Evolutionary conservation across 1,140 invertebrate genomes (phyloP).

Genomic region (Lasaia peninsularis): DNA sequence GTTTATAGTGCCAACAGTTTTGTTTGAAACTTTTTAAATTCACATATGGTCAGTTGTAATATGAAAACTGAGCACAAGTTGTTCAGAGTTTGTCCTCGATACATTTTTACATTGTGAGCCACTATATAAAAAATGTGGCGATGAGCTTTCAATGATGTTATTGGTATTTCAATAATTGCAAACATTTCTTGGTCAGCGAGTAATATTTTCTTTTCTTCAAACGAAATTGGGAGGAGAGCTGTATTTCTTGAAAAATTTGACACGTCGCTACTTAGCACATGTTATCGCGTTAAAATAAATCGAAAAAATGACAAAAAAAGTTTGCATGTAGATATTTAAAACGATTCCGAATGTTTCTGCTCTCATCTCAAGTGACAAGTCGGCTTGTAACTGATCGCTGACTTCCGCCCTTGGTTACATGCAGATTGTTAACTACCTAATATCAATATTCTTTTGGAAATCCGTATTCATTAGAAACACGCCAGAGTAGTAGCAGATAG

Average conservation of each 20-base stretch:
- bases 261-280: conserved; percentile 64
- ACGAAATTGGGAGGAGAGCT: conserved; percentile 51
- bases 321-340: conserved; percentile 50
- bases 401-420: conserved; percentile 64
- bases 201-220: conserved; percentile 33
- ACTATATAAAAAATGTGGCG: conserved; percentile 42
- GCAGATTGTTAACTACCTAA: conserved; percentile 65
- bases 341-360: conserved; percentile 42
- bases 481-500: conserved; percentile 52
- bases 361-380: conserved; percentile 60
- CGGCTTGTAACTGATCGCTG: conserved; percentile 66
- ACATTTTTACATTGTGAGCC: conserved; percentile 37
- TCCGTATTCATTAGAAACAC: conserved; percentile 62
- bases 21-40: neutral
- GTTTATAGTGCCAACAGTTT: neutral
- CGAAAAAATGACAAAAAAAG: conserved; percentile 40
- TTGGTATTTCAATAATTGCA: conserved; percentile 41
- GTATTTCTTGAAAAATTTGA: conserved; percentile 43
- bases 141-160: conserved; percentile 48
- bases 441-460: conserved; percentile 49
- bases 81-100: conserved; percentile 29
- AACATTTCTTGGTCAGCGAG: conserved; percentile 42
- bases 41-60: neutral
- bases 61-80: neutral
- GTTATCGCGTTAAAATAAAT: conserved; percentile 34